Evolutionary conservation across 2,113 vertebrate genomes (phyloP).

Genomic region (Piliocolobus tephrosceles): DNA sequence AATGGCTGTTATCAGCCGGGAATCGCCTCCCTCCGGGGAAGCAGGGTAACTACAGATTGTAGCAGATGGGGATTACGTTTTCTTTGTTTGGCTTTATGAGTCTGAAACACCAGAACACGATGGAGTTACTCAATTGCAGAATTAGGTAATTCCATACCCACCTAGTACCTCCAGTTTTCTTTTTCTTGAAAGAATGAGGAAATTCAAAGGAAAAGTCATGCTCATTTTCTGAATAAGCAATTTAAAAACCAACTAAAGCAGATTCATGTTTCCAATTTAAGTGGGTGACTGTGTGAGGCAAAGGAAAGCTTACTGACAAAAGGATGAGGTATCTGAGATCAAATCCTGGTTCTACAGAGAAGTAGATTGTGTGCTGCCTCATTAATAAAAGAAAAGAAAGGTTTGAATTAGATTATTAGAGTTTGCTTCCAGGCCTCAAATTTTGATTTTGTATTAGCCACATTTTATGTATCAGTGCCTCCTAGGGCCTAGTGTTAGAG

Average conservation of each 20-base stretch:
- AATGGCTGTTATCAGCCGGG: neutral
- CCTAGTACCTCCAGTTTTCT: constrained; percentile 37
- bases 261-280: constrained; percentile 41
- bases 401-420: neutral
- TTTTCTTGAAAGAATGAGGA: constrained; percentile 74
- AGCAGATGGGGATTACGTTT: constrained; percentile 64
- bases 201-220: constrained; percentile 58
- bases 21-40: constrained; percentile 16
- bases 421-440: neutral
- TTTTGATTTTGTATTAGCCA: neutral
- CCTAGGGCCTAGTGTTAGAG: neutral
- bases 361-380: neutral
- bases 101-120: neutral
- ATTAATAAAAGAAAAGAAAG: neutral
- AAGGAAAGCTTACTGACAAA: neutral
- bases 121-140: constrained; percentile 56
- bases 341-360: neutral
- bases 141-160: constrained; percentile 62
- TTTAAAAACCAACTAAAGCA: constrained; percentile 60
- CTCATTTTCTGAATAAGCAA: constrained; percentile 67
- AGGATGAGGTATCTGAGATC: neutral
- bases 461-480: neutral
- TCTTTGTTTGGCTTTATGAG: constrained; percentile 62
- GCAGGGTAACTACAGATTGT: constrained; percentile 43
- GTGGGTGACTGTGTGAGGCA: neutral